Base-by-base conservation (phyloP, 2,113 vertebrate species). In the Prionailurus viverrinus region DNA sequence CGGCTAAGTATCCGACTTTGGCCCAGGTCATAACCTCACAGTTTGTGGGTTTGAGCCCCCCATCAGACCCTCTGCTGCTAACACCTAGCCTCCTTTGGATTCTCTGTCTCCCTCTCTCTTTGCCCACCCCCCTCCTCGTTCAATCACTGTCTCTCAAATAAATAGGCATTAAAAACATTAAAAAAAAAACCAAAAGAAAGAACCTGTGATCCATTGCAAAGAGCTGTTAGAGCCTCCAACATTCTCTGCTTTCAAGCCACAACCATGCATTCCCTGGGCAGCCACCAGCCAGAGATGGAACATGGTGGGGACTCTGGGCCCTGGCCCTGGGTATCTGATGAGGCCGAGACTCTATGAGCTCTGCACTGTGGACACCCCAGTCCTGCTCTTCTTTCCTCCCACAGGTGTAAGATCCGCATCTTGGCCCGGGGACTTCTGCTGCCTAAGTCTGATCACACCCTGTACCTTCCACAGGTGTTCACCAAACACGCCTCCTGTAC, bases 401-500 rank as follows among this genome's bases (percentile, higher is more conserved):
- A 74, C 36, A 41, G 25, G 53, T 55, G 1, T 41, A 36, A 21
- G 51, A 8, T 41, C 12, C 33, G 5, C 0, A 0, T 58, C 21
- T n/a, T 31, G 76, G 53, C 53, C 65, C 23, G 65, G 78, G 65
- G 1, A 12, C 21, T 91, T 31, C 51, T 89, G 27, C 63, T 55
- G 63, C 27, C 18, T 2, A 21, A 13, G 12, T 89, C n/a, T 61
- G 53, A 45, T 74, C 69, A 61, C 18, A 61, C 36, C 3, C 4
- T 8, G 3, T 74, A 15, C 14, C 33, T 80, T 23, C 68, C 89
- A 66, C 45, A 68, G 18, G 23, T 36, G 21, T 2, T 21, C 27
- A 16, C 16, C 0, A 10, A 36, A 11, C 5, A 31, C 31, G 5
- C 25, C n/a, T 68, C 45, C 13, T 14, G 1, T 4, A 53, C 48